Base-by-base conservation (phyloP, 2,888 invertebrate species). In the Leptura quadrifasciata region DNA sequence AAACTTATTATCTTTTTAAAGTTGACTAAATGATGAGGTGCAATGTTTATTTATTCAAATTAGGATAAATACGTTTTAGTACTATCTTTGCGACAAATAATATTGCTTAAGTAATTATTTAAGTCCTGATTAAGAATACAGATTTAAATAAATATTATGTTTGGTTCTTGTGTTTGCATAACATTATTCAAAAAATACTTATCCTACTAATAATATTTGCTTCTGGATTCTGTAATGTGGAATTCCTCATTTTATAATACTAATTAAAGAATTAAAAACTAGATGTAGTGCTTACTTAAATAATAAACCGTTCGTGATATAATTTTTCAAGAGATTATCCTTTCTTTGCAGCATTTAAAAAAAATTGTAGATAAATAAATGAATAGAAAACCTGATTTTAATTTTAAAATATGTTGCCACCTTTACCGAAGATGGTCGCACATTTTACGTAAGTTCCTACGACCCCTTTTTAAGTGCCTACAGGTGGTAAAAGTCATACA, bases 41-140 rank as follows among this genome's bases (percentile, higher is more conserved):
- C 20, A 47, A 71, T 71, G 54, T 71, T 71, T 71, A 35, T 17
- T 17, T 71, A 71, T 71, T 60, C 71, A 71, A 71, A 71, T 71
- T n/a, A 60, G 57, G 52, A 61, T 71, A 71, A 71, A 71, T 71
- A 71, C 71, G 60, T 27, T 61, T 71, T 61, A 52, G 61, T 52
- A 20, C 21, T 15, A 27, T 39, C 52, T 65, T 52, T 71, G 71
- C 71, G 71, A 24, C 71, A 39, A 61, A 39, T 61, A 52, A 31
- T 60, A 17, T 58, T 47, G 55, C 15, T 17, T 39, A 18, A 57
- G 71, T 61, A 71, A 71, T 71, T 71, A 71, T 54, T 61, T 60
- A 47, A 21, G 60, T 60, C 60, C 71, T 71, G 61, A 31, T 71
- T 52, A 52, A 57, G 52, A n/a, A 39, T 60, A 71, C 24, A 31